Evolutionary conservation across 2,888 invertebrate genomes (phyloP), one percentile per base, ranked within the genome.

Genomic region (Ormia ochracea): DNA sequence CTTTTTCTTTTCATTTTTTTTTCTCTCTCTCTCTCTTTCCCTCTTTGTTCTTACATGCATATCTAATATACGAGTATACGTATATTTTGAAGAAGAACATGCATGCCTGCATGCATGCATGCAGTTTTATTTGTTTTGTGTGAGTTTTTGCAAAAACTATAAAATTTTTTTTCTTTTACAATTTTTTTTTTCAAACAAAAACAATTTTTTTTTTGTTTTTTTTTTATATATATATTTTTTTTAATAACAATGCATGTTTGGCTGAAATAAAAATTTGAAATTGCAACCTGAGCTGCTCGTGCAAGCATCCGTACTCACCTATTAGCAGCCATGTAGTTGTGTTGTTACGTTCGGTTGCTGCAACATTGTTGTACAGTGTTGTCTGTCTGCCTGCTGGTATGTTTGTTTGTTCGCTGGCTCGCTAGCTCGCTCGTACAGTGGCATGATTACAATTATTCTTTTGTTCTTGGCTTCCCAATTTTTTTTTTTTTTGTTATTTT

Each of bases 221-320:
- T 7, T 5, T 14, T 41, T 26, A 14, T 54, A 21, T 21, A 7
- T 68, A 17, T 45, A 3, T 41, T 31, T 54, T 28, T 5, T 48
- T 63, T 31, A 45, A 68, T 50, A 73, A 63, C 54, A 74, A 66
- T 66, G 73, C 78, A 78, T 78, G 78, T 78, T 78, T 69, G 52
- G 69, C 58, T 69, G 50, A 69, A 78, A 78, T 78, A 73, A 78
- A 70, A 78, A 56, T 74, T 78, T 73, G 19, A 63, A 73, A 54
- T 66, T 78, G 68, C 68, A 78, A 78, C 73, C 68, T 73, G 78
- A 78, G 73, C 66, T 72, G 28, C 23, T 28, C 23, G 61, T 19
- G 50, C 63, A 63, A 59, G 66, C 75, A 75, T 68, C 75, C 58
- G 58, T 23, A 31, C 28, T 23, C 23, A 52, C 4, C 9, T 33